Base-by-base conservation (phyloP, 2,113 vertebrate genomes). In the Noctilio leporinus region DNA sequence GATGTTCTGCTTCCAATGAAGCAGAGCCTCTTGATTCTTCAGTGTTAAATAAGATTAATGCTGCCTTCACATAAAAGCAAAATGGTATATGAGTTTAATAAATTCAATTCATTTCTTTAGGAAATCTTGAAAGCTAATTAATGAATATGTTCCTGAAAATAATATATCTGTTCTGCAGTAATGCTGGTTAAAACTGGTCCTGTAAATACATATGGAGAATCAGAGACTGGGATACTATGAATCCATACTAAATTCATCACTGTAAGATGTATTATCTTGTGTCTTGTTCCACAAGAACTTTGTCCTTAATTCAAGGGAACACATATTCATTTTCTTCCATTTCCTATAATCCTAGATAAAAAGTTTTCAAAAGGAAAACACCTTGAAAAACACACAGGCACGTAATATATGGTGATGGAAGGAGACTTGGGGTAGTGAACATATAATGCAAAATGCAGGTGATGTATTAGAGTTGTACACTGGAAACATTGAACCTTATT, bases 51-150 rank as follows among this genome's bases (percentile, higher is more conserved):
- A 77, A 73, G 78, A 91, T 76, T 67, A 84, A 95, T 7, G 45
- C 26, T 55, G 73, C 35, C 76, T 86, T 93, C 57, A 80, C n/a
- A 49, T n/a, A 49, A 38, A 93, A 64, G 45, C 38, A 64, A 81
- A 95, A 55, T 33, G 24, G 35, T 10, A 24, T 3, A 30, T 17
- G 64, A 80, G 38, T 69, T 70, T 83, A 89, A 62, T 76, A n/a
- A 81, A 55, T 47, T 82, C 26, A 35, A 62, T 55, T 80, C 45
- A 55, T 64, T 94, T 86, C 51, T 69, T 72, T n/a, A 75, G 76
- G n/a, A 85, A 89, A 72, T 87, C 73, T 24, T 90, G 53, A 95
- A 82, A 90, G 72, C 24, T 90, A 93, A 55, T 93, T 64, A 92
- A 72, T 30, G 19, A 59, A 35, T 59, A 30, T 38, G 57, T 35